Percentiles rank a stretch among this genome's conserved stretches.
Evolutionary conservation across 2,113 vertebrate species (phyloP).

Genomic region (Tupaia chinensis): DNA sequence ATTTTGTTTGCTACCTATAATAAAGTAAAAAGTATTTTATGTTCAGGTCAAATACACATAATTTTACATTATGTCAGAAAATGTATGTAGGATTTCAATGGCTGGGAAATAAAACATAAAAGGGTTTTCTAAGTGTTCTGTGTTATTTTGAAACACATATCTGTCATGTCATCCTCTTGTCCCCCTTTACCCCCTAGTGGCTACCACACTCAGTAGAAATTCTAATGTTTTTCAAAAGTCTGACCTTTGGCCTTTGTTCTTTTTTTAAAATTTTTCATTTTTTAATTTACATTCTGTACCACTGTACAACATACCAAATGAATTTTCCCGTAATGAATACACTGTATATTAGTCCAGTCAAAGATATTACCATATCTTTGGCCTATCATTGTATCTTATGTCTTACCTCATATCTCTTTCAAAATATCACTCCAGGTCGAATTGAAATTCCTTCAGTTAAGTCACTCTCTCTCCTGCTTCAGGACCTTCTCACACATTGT

Average conservation of each 20-base stretch:
- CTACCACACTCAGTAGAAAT: not conserved
- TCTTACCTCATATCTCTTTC: not conserved
- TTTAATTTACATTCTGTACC: too few species aligned
- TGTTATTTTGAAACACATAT: not conserved
- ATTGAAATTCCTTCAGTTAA: not conserved
- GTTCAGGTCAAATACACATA: not conserved
- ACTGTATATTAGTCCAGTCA: too few species aligned
- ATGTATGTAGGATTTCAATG: not conserved
- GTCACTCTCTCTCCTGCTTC: not conserved
- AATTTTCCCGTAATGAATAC: too few species aligned
- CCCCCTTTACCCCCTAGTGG: not conserved
- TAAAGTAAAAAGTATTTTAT: slow-evolving; percentile 4
- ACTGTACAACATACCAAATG: too few species aligned
- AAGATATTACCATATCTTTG: not conserved
- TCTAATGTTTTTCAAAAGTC: not conserved
- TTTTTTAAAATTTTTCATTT: too few species aligned
- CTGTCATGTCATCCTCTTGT: not conserved
- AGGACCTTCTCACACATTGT: not conserved
- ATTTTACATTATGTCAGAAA: slow-evolving; percentile 4
- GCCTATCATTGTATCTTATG: not conserved
- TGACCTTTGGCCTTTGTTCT: not conserved
- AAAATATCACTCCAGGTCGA: not conserved
- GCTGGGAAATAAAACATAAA: slow-evolving; percentile 35
- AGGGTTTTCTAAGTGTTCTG: not conserved
- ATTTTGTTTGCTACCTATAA: not conserved